phyloP scores from a whole-genome alignment of 2,888 invertebrate species.

The Ophonus ardosiacus region DNA sequence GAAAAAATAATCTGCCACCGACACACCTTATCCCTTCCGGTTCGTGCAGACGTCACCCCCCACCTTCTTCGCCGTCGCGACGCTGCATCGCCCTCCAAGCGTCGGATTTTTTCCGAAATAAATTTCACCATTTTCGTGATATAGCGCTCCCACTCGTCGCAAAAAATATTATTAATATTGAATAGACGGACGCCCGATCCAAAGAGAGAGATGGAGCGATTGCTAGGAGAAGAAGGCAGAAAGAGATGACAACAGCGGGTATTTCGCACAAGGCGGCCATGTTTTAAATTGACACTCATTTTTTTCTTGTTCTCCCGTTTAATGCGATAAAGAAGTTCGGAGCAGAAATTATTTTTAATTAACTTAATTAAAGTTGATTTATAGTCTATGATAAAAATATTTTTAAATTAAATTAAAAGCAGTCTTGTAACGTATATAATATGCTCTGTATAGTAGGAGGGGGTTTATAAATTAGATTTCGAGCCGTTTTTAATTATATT shows the following conservation, averaged over 20 bases:
- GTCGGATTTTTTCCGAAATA: conserved; percentile 59
- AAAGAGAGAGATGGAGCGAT: neutral
- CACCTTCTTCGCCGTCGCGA: neutral
- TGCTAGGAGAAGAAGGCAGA: neutral
- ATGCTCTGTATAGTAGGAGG: conserved; percentile 52
- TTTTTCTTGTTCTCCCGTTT: conserved; percentile 57
- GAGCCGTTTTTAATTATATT: conserved; percentile 71
- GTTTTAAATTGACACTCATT: conserved; percentile 65
- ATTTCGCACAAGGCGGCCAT: conserved; percentile 61
- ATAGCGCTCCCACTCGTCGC: conserved; percentile 45
- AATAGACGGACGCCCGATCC: conserved; percentile 19
- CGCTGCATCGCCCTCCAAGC: conserved; percentile 21
- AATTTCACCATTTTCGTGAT: conserved; percentile 56
- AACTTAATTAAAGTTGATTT: conserved; percentile 75
- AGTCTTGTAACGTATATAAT: conserved; percentile 59
- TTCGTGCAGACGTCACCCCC: conserved; percentile 14
- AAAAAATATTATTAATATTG: conserved; percentile 62
- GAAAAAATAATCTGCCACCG: conserved; percentile 28
- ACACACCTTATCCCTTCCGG: conserved; percentile 11
- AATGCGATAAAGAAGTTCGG: conserved; percentile 67
- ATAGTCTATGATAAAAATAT: conserved; percentile 74
- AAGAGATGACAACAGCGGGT: conserved; percentile 24
- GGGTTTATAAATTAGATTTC: conserved; percentile 63
- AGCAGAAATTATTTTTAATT: conserved; percentile 75
- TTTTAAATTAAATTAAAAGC: conserved; percentile 64